Conservation (phyloP, 2,888 invertebrate genomes). For the Pinctada fucata region DNA sequence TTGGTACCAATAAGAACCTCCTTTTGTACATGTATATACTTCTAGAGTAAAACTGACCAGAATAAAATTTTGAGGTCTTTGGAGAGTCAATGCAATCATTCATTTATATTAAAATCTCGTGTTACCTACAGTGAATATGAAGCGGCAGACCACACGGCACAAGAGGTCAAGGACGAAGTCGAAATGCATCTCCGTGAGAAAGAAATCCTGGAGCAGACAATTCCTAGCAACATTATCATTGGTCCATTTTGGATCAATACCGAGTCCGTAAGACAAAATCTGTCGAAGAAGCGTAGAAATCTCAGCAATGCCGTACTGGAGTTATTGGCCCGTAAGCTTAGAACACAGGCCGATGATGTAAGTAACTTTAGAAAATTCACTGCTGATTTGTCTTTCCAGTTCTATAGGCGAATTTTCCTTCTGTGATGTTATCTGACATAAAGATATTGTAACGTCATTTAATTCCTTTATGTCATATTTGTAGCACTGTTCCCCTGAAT, state of each 20-base stretch:
- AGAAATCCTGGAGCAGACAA: slow-evolving; percentile 82
- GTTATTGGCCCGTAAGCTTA: slow-evolving; percentile 85
- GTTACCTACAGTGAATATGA: slow-evolving; percentile 52
- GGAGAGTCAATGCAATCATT: no score
- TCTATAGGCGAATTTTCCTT: background rate
- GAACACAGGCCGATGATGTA: slow-evolving; percentile 82
- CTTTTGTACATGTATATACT: no score
- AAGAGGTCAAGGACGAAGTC: slow-evolving; percentile 86
- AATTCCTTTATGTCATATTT: no score
- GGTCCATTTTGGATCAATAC: slow-evolving; percentile 87
- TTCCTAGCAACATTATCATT: slow-evolving; percentile 86
- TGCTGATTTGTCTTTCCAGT: background rate
- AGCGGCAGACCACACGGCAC: slow-evolving; percentile 82
- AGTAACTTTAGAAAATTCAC: slow-evolving; percentile 59
- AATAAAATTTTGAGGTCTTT: no score
- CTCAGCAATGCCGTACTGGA: slow-evolving; percentile 84
- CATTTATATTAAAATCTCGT: no score
- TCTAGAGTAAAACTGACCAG: no score
- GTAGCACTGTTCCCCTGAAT: background rate
- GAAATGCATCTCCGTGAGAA: slow-evolving; percentile 82
- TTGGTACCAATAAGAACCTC: no score
- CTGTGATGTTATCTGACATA: background rate
- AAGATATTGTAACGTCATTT: no score
- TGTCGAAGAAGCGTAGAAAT: slow-evolving; percentile 85
- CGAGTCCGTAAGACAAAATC: slow-evolving; percentile 82